Conservation (phyloP, 2,113 vertebrate genomes). For the Willisornis vidua region DNA sequence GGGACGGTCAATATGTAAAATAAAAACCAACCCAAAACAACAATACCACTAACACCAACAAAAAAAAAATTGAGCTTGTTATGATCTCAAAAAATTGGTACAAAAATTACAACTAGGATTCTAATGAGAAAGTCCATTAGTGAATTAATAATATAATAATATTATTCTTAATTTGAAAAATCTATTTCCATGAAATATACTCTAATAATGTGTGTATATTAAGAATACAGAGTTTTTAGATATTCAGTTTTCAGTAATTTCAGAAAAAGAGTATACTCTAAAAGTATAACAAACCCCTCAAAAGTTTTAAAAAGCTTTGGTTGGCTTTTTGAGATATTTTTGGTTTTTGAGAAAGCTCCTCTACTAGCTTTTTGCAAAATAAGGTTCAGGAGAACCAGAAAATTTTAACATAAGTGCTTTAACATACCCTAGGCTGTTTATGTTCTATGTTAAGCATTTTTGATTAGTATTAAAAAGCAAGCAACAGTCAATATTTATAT, state of each 20-base stretch:
- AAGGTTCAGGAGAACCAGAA: background rate
- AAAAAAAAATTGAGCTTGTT: background rate
- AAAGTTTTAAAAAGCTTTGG: background rate
- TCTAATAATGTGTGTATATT: background rate
- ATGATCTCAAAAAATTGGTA: background rate
- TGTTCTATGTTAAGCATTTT: background rate
- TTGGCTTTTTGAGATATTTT: background rate
- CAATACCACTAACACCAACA: too few relatives aligned
- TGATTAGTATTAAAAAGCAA: background rate
- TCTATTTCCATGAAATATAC: background rate
- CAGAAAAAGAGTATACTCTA: background rate
- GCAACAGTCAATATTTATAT: background rate
- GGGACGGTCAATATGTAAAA: background rate
- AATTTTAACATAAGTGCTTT: background rate
- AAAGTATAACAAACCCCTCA: background rate
- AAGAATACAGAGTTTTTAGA: background rate
- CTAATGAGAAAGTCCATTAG: background rate
- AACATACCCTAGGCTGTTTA: background rate
- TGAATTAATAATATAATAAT: background rate
- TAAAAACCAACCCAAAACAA: rapidly evolving
- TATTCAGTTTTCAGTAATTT: background rate
- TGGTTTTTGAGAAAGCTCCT: background rate
- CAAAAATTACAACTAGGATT: background rate
- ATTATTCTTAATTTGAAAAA: background rate
- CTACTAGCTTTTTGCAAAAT: background rate